Conservation (phyloP, 2,888 invertebrate genomes). For the Ametastegia equiseti region DNA sequence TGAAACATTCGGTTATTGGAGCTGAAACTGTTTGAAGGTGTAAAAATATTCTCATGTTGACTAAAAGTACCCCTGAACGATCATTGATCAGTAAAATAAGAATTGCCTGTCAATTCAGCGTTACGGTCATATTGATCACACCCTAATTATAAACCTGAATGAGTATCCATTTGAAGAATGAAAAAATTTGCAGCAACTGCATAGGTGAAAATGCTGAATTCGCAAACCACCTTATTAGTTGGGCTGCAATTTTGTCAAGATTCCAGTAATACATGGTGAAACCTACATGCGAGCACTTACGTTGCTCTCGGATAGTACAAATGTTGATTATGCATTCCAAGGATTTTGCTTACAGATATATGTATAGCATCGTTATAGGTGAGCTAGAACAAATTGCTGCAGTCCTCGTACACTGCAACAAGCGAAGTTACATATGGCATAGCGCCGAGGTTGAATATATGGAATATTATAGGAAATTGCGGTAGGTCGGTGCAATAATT, state of each 20-base stretch:
- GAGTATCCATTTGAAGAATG: not conserved
- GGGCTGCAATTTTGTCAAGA: not conserved
- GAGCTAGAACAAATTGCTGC: not conserved
- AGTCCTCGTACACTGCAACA: not conserved
- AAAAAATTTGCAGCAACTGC: too few species aligned
- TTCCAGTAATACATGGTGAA: not conserved
- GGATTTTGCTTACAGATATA: constrained; percentile 9
- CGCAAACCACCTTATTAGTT: not conserved
- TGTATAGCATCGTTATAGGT: not conserved
- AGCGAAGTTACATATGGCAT: not conserved
- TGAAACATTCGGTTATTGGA: too few species aligned
- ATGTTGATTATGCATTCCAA: constrained; percentile 21
- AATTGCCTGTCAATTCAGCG: too few species aligned
- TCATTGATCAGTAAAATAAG: too few species aligned
- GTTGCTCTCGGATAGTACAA: constrained; percentile 20
- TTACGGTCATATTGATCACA: not conserved
- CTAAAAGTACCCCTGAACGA: too few species aligned
- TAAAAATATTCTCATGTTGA: too few species aligned
- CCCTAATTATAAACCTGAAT: not conserved
- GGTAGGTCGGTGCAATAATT: constrained; percentile 10
- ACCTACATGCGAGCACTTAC: not conserved
- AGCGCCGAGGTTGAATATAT: constrained; percentile 21
- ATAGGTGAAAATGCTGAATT: not conserved
- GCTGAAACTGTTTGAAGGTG: too few species aligned
- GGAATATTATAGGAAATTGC: constrained; percentile 8